Evolutionary conservation across 1,140 invertebrate species (phyloP).

Genomic region (Papilio machaon): DNA sequence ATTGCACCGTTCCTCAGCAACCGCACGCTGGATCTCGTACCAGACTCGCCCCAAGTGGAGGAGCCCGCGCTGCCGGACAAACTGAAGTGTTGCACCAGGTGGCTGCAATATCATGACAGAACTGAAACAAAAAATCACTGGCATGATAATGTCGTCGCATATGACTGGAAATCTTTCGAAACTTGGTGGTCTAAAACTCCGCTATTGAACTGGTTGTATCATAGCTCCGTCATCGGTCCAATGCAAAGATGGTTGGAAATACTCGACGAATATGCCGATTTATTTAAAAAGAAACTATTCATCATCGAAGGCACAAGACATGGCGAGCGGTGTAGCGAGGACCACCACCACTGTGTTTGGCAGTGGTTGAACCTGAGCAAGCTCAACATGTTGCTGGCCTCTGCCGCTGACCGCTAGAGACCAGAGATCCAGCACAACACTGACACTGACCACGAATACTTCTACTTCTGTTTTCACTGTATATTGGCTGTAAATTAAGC

Average conservation of each 20-base stretch:
- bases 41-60: conserved; percentile 38
- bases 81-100: conserved; percentile 60
- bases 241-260: conserved; percentile 72
- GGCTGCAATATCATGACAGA: conserved; percentile 56
- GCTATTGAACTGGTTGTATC: conserved; percentile 69
- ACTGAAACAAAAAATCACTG: conserved; percentile 48
- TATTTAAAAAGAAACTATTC: conserved; percentile 45
- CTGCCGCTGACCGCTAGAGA: conserved; percentile 62
- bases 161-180: conserved; percentile 61
- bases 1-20: conserved; percentile 34
- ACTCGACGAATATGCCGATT: conserved; percentile 55
- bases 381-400: conserved; percentile 56
- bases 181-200: conserved; percentile 68
- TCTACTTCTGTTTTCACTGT: background rate
- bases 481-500: conserved; percentile 11
- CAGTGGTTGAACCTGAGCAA: conserved; percentile 68
- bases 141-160: conserved; percentile 48
- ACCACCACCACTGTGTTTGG: conserved; percentile 46
- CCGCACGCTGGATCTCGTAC: conserved; percentile 37
- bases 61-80: conserved; percentile 40
- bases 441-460: background rate
- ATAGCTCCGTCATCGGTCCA: conserved; percentile 67
- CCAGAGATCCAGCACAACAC: background rate
- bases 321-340: conserved; percentile 37
- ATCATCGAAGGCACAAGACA: background rate